phyloP scores from a whole-genome alignment of 1,140 invertebrate genomes.

The Cardiocondyla obscurior region DNA sequence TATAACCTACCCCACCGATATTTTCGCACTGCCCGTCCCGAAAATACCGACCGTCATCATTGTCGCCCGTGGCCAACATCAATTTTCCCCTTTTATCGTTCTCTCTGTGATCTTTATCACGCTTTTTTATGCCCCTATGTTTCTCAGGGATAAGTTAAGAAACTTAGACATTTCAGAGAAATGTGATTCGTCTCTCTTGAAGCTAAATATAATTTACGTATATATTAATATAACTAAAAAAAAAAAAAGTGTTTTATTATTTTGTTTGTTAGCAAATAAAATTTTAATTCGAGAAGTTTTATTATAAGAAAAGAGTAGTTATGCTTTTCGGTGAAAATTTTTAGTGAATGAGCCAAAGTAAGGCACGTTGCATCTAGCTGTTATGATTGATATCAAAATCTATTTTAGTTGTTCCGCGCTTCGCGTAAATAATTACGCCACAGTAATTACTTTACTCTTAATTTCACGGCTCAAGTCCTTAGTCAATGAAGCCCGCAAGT shows the following conservation, averaged over 20 bases:
- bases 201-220: neutral
- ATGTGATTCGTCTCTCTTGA: neutral
- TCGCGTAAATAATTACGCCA: constrained; percentile 18
- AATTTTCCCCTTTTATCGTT: constrained; percentile 14
- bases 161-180: neutral
- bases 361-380: constrained; percentile 6
- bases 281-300: neutral
- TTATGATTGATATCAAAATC: constrained; percentile 4
- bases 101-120: neutral
- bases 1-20: constrained; percentile 25
- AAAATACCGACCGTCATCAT: constrained; percentile 13
- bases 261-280: neutral
- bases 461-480: constrained; percentile 31
- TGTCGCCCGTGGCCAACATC: neutral
- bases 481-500: constrained; percentile 9
- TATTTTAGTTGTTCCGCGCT: constrained; percentile 13
- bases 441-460: constrained; percentile 38
- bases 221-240: neutral
- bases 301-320: neutral
- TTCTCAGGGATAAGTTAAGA: neutral
- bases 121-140: neutral
- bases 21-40: constrained; percentile 29
- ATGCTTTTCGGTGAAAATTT: neutral
- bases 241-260: no score
- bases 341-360: neutral